These are phyloP conservation scores for Myripristis murdjan DNA, from an alignment of 2,797 vertebrate species.

Conservation along the genomic window DNA sequence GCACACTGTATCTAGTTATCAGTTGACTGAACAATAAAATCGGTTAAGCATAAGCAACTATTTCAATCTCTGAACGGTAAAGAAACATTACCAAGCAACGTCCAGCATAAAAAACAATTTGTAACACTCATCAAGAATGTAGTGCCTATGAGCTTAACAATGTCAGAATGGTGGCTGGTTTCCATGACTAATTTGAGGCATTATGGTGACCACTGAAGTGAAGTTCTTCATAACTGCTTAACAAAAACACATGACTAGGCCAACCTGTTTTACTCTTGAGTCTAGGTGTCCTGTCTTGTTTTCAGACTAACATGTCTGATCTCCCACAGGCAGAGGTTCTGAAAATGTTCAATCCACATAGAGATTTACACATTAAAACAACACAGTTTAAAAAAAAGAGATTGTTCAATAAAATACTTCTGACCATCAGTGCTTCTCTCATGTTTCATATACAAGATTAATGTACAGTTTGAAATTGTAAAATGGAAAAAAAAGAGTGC, in stretches of 20 bases:
- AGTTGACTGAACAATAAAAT: slow-evolving; percentile 13
- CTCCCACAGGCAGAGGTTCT: slow-evolving; percentile 58
- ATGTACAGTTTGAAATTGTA: slow-evolving; percentile 74
- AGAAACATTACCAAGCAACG: slow-evolving; percentile 58
- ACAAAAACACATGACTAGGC: slow-evolving; percentile 46
- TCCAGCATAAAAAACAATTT: slow-evolving; percentile 47
- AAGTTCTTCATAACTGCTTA: slow-evolving; percentile 50
- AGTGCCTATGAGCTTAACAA: slow-evolving; percentile 47
- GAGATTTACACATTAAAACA: slow-evolving; percentile 70
- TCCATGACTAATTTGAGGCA: slow-evolving; percentile 75
- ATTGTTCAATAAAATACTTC: slow-evolving; percentile 81
- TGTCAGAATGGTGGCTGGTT: slow-evolving; percentile 66
- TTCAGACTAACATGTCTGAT: slow-evolving; percentile 35
- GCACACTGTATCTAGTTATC: slow-evolving; percentile 29
- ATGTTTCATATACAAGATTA: slow-evolving; percentile 69
- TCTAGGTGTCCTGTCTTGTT: slow-evolving; percentile 36
- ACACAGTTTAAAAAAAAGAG: slow-evolving; percentile 52
- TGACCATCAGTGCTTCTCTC: slow-evolving; percentile 85
- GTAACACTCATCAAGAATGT: slow-evolving; percentile 15
- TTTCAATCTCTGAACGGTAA: slow-evolving; percentile 33
- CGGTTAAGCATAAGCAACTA: slow-evolving; percentile 50
- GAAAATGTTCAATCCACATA: slow-evolving; percentile 53
- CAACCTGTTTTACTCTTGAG: slow-evolving; percentile 34
- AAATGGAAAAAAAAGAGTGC: slow-evolving; percentile 43
- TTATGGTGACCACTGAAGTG: slow-evolving; percentile 77